Base-by-base conservation (phyloP, 2,797 vertebrate species). In the Falco cherrug region DNA sequence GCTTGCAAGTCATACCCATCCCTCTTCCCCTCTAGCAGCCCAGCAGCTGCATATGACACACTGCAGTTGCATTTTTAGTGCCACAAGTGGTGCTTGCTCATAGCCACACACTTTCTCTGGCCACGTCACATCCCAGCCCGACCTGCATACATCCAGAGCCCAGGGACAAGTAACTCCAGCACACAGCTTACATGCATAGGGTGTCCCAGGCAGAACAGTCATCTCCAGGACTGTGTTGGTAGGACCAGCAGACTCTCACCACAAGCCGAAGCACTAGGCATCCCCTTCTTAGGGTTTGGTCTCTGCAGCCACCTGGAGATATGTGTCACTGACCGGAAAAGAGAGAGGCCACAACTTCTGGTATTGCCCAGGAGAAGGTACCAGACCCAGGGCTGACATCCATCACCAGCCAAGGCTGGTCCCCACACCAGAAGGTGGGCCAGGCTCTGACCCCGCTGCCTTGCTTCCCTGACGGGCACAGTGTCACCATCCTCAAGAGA, bases 391-490 rank as follows among this genome's bases (percentile, higher is more conserved):
- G 12, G 3, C 26, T 85, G 57, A 59, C 43, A 50, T 35, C 39
- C 53, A 54, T 13, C 47, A 35, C 14, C 33, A 41, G 21, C 20
- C 18, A 41, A 60, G 47, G 18, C 10, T 50, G n/a, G 8, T 57
- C 41, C 24, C 31, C 19, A 11, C 25, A 64, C 11, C 7, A 60
- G 54, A 37, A 89, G 60, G 0, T 41, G 33, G 60, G 50, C 47
- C 59, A 51, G 6, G 8, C 6, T 69, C 41, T 47, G 12, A 4
- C 6, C 13, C 5, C 43, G 13, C 26, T 45, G 20, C 13, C 21
- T 60, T 47, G 29, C 20, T 59, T 10, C 13, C 45, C 8, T 16
- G 5, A 35, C 0, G 0, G 10, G 10, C 33, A 59, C 25, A 48
- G 12, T 22, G 17, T 57, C 47, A 35, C 12, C 4, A 2, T 19